Evolutionary conservation across 2,797 vertebrate species (phyloP), one percentile per base, ranked within the genome.

Genomic region (Syndactyla subalaris): DNA sequence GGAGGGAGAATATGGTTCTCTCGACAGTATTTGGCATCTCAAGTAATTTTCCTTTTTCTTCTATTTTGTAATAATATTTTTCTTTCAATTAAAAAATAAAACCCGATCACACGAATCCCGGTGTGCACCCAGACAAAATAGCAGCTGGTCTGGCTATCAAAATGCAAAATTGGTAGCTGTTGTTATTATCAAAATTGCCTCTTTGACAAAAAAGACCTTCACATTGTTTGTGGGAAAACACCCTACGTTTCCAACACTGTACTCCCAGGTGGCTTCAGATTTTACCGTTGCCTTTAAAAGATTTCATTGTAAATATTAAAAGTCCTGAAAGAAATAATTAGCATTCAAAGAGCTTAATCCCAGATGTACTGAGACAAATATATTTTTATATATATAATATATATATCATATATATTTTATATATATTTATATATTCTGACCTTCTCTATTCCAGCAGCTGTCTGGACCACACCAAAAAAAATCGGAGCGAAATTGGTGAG

Each of bases 1-100:
- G 57, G 34, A 82, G 45, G 51, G 74, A 81, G 62, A 94, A 80
- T 51, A 89, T 45, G 91, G 88, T 93, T 95, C 71, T 95, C 57
- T 93, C 91, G 45, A 94, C 96, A 95, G 93, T 95, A 95, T 95
- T 97, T 96, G 96, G 96, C 97, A 95, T 97, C 92, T 93, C 96
- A 97, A 96, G 95, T 93, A 96, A 85, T 95, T 72, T 92, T 93
- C 49, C 79, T 95, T 95, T 91, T 93, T 92, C 88, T 93, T 95
- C 74, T 81, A 19, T 72, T 92, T 94, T 70, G 71, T 74, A 62
- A 12, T 80, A 10, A 8, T 67, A 48, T 51, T 87, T 46, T 86
- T 46, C 91, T 92, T 86, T 75, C 62, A 84, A 57, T 86, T 92
- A 81, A 92, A 96, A 96, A 95, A 94, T 92, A 94, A 91, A 96